Conservation (phyloP, 2,888 invertebrate genomes). For the Plutella xylostella region DNA sequence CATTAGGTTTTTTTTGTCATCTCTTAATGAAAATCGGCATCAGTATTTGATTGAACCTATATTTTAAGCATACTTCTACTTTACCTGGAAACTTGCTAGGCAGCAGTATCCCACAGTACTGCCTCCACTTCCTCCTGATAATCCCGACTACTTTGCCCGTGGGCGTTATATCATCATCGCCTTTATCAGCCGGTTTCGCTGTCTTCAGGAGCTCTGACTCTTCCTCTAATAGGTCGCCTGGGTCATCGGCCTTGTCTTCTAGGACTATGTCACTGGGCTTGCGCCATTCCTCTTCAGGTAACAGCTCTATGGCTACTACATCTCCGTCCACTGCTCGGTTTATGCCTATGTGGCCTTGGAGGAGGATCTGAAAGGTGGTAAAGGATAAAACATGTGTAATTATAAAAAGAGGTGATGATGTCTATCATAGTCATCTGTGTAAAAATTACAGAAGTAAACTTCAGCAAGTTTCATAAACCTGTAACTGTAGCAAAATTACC, state of each 20-base stretch:
- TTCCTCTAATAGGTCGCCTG: slow-evolving; percentile 75
- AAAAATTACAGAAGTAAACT: no score
- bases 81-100: slow-evolving; percentile 76
- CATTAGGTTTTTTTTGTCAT: no score
- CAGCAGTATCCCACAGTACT: slow-evolving; percentile 96
- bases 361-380: slow-evolving; percentile 82
- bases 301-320: slow-evolving; percentile 88
- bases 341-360: slow-evolving; percentile 87
- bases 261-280: slow-evolving; percentile 88
- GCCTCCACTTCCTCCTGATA: slow-evolving; percentile 95
- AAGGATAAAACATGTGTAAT: no score
- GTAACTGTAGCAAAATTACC: no score
- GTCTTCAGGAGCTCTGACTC: slow-evolving; percentile 55
- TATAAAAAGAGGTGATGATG: no score
- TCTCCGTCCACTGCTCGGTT: slow-evolving; percentile 97
- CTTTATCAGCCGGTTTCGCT: slow-evolving; percentile 27
- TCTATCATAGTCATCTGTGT: no score
- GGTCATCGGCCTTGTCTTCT: slow-evolving; percentile 80
- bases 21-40: no score
- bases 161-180: slow-evolving; percentile 53
- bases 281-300: slow-evolving; percentile 92
- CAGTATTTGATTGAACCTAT: no score
- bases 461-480: no score
- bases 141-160: slow-evolving; percentile 84
- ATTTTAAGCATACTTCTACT: not conserved